phyloP scores from a whole-genome alignment of 1,140 invertebrate species.

The Eriosoma lanigerum region DNA sequence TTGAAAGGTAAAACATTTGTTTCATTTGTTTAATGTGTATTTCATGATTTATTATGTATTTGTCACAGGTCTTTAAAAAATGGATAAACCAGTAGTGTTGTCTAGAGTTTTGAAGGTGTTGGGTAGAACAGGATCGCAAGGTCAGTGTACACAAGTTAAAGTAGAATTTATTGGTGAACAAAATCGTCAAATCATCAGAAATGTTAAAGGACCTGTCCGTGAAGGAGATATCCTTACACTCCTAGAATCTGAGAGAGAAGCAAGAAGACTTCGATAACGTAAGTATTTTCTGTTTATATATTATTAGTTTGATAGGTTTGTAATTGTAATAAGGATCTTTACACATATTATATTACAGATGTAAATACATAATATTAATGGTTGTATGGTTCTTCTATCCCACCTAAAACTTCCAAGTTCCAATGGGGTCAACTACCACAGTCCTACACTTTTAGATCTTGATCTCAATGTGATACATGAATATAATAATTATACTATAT shows the following conservation, averaged over 20 bases:
- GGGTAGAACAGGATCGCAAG: conserved; percentile 96
- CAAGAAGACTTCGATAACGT: conserved; percentile 84
- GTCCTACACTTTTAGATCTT: too few relatives aligned
- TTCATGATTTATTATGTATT: neutral
- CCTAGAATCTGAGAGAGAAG: conserved; percentile 96
- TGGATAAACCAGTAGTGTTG: conserved; percentile 85
- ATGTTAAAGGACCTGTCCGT: conserved; percentile 98
- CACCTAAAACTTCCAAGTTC: too few relatives aligned
- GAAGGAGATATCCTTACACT: conserved; percentile 98
- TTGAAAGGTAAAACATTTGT: neutral
- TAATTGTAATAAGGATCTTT: too few relatives aligned
- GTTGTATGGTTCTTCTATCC: too few relatives aligned
- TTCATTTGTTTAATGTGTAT: neutral
- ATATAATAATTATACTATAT: too few relatives aligned
- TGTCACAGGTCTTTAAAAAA: conserved; percentile 55
- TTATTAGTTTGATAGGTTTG: too few relatives aligned
- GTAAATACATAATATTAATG: too few relatives aligned
- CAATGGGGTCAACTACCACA: too few relatives aligned
- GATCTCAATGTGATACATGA: too few relatives aligned
- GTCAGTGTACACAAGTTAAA: conserved; percentile 99
- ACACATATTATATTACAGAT: too few relatives aligned
- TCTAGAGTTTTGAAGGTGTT: conserved; percentile 90
- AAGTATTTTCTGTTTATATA: neutral
- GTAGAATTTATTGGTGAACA: conserved; percentile 98
- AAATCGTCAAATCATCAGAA: conserved; percentile 97